Evolutionary conservation across 2,113 vertebrate genomes (phyloP), one percentile per base, ranked within the genome.

Genomic region (Anhinga rufa): DNA sequence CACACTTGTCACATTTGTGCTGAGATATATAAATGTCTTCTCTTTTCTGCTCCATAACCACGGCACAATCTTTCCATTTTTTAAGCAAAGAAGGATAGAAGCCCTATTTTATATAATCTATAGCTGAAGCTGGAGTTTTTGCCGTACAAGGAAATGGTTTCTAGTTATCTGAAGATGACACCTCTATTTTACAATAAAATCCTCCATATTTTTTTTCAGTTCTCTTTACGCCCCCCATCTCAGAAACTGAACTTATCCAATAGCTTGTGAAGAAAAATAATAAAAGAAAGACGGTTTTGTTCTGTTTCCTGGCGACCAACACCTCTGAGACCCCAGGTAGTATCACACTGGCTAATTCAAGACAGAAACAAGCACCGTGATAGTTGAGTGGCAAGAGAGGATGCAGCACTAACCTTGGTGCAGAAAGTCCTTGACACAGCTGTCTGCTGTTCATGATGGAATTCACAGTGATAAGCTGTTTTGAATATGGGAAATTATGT

Each of bases 51-150:
- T 88, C 60, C 51, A 90, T 78, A 88, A 69, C n/a, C 54, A 80
- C 54, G 54, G 68, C 20, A 77, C 62, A 77, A 40, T 54, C 61
- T 86, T 80, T 54, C 44, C 3, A 26, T 66, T 80, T 76, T 76
- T 92, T 46, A 86, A 80, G 69, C 46, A 92, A 90, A 76, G n/a
- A 69, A 79, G 77, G 75, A 88, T 9, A 92, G 79, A 96, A 95
- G 64, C 46, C 34, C 5, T 88, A 80, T 94, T 93, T 90, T 60
- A 21, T 82, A 70, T 38, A 20, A 42, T 52, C 57, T 65, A 15
- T 16, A 79, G 65, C 34, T 5, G 26, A 95, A 77, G 58, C 64
- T 31, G 4, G 48, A 87, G 22, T 20, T 91, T 90, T 72, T 77
- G 58, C 62, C 69, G 17, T 42, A 19, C 40, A 80, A 81, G 46